Conservation (phyloP, 2,888 invertebrate species). For the Aspidiotus destructor region DNA sequence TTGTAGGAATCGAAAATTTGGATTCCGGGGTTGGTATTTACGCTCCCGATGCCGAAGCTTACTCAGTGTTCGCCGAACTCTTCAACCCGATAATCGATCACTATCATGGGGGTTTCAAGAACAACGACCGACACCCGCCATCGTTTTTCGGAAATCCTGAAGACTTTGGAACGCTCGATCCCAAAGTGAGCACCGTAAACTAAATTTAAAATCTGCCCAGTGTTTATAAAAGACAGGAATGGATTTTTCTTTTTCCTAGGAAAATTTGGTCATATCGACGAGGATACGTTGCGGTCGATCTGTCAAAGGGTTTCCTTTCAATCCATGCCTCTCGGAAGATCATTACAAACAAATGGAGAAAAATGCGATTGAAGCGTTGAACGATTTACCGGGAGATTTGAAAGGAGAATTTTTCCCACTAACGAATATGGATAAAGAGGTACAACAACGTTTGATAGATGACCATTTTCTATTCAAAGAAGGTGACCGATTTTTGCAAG, state of each 20-base stretch:
- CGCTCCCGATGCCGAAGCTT: conserved; percentile 93
- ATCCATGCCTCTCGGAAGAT: conserved; percentile 90
- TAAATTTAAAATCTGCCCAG: background rate
- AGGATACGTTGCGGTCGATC: conserved; percentile 94
- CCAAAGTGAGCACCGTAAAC: conserved; percentile 47
- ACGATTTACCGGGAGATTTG: conserved; percentile 74
- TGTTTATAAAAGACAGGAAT: background rate
- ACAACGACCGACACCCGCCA: conserved; percentile 85
- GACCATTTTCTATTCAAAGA: conserved; percentile 99
- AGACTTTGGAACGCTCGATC: conserved; percentile 84
- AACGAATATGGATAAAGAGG: conserved; percentile 91
- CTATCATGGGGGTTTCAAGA: conserved; percentile 91
- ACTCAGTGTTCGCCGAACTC: conserved; percentile 80
- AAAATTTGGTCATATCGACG: conserved; percentile 87
- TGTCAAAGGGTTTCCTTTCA: conserved; percentile 91
- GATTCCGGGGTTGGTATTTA: conserved; percentile 96
- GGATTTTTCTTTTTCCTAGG: conserved; percentile 40
- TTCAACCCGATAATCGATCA: conserved; percentile 98
- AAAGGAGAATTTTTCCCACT: conserved; percentile 92
- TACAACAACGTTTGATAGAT: conserved; percentile 91
- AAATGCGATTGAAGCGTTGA: conserved; percentile 72
- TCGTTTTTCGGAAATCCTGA: conserved; percentile 90
- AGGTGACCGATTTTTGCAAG: conserved; percentile 73
- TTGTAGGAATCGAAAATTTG: conserved; percentile 79
- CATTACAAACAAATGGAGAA: conserved; percentile 97